Percentiles rank a stretch among this genome's conserved stretches.
Conservation (phyloP, 2,113 vertebrate species). For the Equus przewalskii region DNA sequence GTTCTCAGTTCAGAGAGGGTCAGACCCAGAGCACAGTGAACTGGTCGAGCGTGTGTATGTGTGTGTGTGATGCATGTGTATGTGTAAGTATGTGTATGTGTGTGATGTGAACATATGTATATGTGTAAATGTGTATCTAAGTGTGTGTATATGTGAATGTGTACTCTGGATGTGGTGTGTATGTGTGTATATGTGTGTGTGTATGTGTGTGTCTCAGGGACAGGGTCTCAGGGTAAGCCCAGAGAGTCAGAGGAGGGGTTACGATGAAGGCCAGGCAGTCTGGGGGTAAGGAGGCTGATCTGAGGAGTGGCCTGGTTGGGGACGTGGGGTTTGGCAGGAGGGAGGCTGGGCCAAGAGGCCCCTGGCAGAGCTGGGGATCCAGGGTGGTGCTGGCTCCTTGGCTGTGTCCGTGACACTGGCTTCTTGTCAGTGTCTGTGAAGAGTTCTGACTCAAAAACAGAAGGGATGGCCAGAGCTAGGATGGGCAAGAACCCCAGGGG, state of each 20-base stretch:
- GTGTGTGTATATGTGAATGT: background rate
- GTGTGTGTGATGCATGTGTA: rapidly evolving
- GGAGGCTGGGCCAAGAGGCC: background rate
- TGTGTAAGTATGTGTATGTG: background rate
- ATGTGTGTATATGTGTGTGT: background rate
- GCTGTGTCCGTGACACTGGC: background rate
- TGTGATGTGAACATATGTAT: background rate
- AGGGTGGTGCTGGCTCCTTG: background rate
- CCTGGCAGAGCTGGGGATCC: background rate
- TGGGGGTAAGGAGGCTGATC: background rate
- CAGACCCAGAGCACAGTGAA: background rate
- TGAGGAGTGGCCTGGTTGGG: background rate
- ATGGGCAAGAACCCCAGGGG: background rate
- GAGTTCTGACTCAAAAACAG: background rate
- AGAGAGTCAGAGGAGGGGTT: background rate
- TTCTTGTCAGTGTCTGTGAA: background rate
- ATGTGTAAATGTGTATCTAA: background rate
- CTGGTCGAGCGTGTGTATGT: background rate
- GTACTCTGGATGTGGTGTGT: background rate
- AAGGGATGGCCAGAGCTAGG: rapidly evolving
- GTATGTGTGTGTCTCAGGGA: background rate
- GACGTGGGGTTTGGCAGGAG: rapidly evolving
- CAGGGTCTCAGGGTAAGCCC: background rate
- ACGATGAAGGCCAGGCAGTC: too few relatives aligned
- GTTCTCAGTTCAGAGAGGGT: background rate